Evolutionary conservation across 2,888 invertebrate genomes (phyloP).

Genomic region (Ochropleura leucogaster): DNA sequence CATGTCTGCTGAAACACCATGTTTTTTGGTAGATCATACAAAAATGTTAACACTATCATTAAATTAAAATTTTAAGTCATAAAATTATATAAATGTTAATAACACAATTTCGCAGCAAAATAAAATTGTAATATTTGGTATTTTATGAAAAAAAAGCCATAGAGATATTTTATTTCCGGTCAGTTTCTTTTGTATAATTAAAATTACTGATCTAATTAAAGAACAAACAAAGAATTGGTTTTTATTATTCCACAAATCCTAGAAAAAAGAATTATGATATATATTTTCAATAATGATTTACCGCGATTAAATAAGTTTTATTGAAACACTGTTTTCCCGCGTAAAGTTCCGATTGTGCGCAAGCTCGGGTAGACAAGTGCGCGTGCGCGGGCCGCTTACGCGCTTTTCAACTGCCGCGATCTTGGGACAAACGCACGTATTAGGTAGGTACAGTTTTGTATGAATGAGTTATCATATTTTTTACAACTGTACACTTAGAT

Average conservation of each 20-base stretch:
- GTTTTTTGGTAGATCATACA: slow-evolving; percentile 21
- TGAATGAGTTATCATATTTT: slow-evolving; percentile 35
- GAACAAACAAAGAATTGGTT: neutral
- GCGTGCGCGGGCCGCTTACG: slow-evolving; percentile 84
- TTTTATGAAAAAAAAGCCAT: neutral
- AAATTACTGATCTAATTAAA: neutral
- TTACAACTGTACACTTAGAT: neutral
- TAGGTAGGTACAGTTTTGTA: slow-evolving; percentile 18
- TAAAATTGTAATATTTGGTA: neutral
- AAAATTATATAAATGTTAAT: neutral
- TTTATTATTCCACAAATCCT: neutral
- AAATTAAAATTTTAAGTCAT: neutral
- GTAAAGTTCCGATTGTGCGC: slow-evolving; percentile 61
- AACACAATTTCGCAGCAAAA: neutral
- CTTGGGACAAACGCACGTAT: slow-evolving; percentile 24
- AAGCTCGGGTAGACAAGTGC: slow-evolving; percentile 67
- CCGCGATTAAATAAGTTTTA: slow-evolving; percentile 61
- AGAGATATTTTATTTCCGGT: neutral
- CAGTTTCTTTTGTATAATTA: neutral
- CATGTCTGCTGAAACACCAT: slow-evolving; percentile 77
- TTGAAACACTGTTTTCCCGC: slow-evolving; percentile 68
- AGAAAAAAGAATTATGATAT: neutral
- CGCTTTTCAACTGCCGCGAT: slow-evolving; percentile 77
- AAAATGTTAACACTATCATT: neutral
- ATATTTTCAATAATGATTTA: slow-evolving; percentile 58